phyloP scores from a whole-genome alignment of 2,113 vertebrate species.

The Chrysochloris asiatica region DNA sequence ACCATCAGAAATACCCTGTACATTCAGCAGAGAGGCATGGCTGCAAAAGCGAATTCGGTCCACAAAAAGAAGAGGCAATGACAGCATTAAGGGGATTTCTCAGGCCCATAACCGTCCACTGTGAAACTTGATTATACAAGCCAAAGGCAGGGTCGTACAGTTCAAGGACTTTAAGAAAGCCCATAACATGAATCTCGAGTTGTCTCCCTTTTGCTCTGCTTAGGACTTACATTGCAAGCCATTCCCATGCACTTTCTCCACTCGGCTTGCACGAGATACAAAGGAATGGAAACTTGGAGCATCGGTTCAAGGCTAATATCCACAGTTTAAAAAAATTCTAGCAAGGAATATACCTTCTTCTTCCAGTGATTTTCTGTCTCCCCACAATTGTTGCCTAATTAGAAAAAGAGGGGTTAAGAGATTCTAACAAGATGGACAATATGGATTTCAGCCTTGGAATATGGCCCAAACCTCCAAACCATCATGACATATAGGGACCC shows the following conservation, averaged over 20 bases:
- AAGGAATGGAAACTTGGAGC: background rate
- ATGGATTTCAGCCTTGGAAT: background rate
- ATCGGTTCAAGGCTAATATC: background rate
- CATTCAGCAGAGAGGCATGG: conserved; percentile 59
- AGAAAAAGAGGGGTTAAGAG: background rate
- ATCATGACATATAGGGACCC: too few species aligned
- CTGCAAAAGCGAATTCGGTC: conserved; percentile 55
- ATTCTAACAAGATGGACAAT: background rate
- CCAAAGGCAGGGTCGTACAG: background rate
- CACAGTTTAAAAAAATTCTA: too few species aligned
- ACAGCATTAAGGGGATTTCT: conserved; percentile 16
- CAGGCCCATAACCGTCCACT: background rate
- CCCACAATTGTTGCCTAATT: background rate
- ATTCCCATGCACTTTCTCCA: background rate
- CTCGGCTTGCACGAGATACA: background rate
- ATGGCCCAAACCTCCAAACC: background rate
- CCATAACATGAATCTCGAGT: background rate
- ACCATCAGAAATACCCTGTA: conserved; percentile 57
- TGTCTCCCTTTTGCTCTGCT: background rate
- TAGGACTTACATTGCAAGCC: background rate
- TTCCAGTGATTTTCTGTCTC: background rate
- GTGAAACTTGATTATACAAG: conserved; percentile 6
- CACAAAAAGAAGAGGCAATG: conserved; percentile 46
- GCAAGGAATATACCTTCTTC: background rate
- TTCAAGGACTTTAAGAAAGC: background rate